Evolutionary conservation across 1,140 invertebrate genomes (phyloP).

Genomic region (Drosophila grimshawi): DNA sequence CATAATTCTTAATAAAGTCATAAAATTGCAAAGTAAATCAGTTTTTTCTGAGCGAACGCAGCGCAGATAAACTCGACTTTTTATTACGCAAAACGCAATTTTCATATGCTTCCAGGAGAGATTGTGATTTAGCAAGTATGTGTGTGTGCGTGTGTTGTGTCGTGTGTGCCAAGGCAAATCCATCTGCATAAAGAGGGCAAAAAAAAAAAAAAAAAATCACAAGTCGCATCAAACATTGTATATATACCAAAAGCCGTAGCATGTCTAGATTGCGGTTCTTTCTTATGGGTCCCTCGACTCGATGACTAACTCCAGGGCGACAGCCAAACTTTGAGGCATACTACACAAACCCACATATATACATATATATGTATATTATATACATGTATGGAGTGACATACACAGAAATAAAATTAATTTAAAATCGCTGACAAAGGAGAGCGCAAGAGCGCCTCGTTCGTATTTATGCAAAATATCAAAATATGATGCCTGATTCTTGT

Average conservation of each 20-base stretch:
- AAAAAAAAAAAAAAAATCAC: constrained; percentile 46
- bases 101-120: constrained; percentile 61
- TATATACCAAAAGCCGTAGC: constrained; percentile 36
- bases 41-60: constrained; percentile 58
- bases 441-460: constrained; percentile 24
- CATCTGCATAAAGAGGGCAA: constrained; percentile 58
- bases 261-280: constrained; percentile 66
- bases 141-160: constrained; percentile 17
- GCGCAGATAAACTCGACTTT: constrained; percentile 64
- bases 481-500: constrained; percentile 10
- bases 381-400: background rate
- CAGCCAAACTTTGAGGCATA: constrained; percentile 17
- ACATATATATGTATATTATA: background rate
- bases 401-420: constrained; percentile 68
- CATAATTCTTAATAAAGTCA: constrained; percentile 75
- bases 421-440: constrained; percentile 73
- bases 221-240: constrained; percentile 66
- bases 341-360: background rate
- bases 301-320: constrained; percentile 30
- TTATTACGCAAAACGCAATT: constrained; percentile 71
- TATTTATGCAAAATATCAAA: constrained; percentile 71
- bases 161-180: constrained; percentile 42
- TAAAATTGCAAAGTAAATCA: constrained; percentile 76
- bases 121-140: constrained; percentile 62
- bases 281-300: constrained; percentile 5